A percentile compares a stretch with the other conserved stretches of the same genome.
phyloP scores from a whole-genome alignment of 2,888 invertebrate species.

The Schizaphis graminum region DNA sequence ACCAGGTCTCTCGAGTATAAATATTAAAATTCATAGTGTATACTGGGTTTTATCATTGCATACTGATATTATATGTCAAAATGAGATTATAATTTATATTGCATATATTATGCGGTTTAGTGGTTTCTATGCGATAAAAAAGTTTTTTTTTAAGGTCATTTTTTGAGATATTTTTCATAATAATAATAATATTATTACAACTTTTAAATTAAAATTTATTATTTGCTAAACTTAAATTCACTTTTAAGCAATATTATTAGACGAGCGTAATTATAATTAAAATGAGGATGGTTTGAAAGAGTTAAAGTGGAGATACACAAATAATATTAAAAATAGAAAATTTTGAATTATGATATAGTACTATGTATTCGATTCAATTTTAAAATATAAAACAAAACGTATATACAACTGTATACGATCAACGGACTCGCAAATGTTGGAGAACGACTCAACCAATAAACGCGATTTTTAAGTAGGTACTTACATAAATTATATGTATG shows the following conservation, averaged over 20 bases:
- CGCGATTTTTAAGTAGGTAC: too few relatives aligned
- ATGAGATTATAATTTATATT: neutral
- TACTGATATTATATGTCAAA: neutral
- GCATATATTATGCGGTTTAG: neutral
- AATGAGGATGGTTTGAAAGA: neutral
- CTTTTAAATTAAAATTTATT: too few relatives aligned
- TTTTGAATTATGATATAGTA: neutral
- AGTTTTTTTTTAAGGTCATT: neutral
- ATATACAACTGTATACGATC: neutral
- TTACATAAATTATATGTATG: neutral
- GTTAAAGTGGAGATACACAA: neutral
- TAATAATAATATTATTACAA: neutral
- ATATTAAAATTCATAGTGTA: neutral
- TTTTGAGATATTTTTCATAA: neutral
- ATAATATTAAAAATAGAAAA: neutral
- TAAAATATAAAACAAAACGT: neutral
- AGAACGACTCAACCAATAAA: neutral
- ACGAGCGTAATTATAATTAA: neutral
- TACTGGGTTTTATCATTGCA: neutral
- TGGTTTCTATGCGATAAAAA: neutral
- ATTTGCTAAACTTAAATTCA: neutral
- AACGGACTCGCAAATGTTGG: neutral
- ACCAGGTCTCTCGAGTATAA: neutral
- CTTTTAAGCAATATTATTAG: neutral
- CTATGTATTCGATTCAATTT: neutral